phyloP scores from a whole-genome alignment of 2,113 vertebrate genomes.

The Corythornis vintsioides region DNA sequence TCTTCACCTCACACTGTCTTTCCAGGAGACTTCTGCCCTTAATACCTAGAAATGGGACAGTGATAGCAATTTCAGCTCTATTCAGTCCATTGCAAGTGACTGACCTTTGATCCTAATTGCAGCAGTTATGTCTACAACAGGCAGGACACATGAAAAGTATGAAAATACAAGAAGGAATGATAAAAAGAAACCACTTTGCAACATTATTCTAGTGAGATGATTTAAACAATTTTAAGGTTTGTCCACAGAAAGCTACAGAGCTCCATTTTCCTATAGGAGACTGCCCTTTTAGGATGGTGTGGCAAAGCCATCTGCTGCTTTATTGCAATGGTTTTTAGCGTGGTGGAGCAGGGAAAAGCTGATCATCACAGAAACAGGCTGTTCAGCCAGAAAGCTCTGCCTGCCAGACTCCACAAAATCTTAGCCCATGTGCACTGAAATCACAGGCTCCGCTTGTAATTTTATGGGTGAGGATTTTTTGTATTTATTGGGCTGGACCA shows the following conservation, averaged over 20 bases:
- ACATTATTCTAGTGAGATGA: not conserved
- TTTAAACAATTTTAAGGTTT: slow-evolving; percentile 18
- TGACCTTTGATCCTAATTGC: not conserved
- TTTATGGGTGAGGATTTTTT: slow-evolving; percentile 59
- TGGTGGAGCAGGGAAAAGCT: slow-evolving; percentile 43
- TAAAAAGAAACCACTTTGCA: not conserved
- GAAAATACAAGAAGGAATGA: slow-evolving; percentile 23
- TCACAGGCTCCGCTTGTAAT: slow-evolving; percentile 37
- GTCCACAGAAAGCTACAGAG: slow-evolving; percentile 4
- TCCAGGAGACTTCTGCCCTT: not conserved
- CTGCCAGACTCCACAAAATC: slow-evolving; percentile 55
- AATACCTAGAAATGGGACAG: not conserved
- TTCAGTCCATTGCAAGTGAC: not conserved
- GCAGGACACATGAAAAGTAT: not conserved
- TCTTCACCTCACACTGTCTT: not conserved
- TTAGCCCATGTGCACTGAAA: slow-evolving; percentile 32
- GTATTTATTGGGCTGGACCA: slow-evolving; percentile 69
- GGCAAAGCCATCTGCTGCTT: slow-evolving; percentile 69
- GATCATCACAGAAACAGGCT: slow-evolving; percentile 63
- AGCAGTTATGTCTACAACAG: not conserved
- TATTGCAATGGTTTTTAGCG: not conserved
- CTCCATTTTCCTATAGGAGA: slow-evolving; percentile 36
- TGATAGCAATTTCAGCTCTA: not conserved
- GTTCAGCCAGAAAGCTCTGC: slow-evolving; percentile 43
- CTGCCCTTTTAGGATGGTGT: slow-evolving; percentile 40